These are phyloP conservation scores for Piaya cayana DNA, from an alignment of 2,113 vertebrate genomes.

Conservation along the genomic window DNA sequence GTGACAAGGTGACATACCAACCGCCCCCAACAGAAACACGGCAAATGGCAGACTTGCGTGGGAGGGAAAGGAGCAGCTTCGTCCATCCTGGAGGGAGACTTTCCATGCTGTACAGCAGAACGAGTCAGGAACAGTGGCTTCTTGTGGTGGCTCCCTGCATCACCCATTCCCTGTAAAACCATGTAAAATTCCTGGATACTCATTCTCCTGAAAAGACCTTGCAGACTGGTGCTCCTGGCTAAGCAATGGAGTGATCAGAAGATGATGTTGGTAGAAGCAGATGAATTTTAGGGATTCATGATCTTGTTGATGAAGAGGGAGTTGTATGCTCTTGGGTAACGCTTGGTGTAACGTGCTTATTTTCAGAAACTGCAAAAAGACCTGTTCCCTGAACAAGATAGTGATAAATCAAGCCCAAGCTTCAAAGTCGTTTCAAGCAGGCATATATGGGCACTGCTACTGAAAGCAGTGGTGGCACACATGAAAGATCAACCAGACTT, in stretches of 20 bases:
- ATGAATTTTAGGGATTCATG: neutral
- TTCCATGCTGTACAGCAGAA: neutral
- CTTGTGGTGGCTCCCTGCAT: accelerated
- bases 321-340: neutral
- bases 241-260: neutral
- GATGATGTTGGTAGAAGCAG: neutral
- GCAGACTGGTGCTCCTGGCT: neutral
- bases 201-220: neutral
- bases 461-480: neutral
- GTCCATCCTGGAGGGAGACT: neutral
- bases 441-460: neutral
- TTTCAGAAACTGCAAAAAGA: neutral
- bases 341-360: neutral
- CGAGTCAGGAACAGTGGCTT: neutral
- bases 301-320: neutral
- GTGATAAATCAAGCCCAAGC: neutral
- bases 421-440: constrained; percentile 31
- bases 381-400: neutral
- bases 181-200: accelerated
- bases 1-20: neutral
- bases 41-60: neutral
- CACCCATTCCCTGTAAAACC: neutral
- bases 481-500: neutral
- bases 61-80: neutral
- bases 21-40: neutral